phyloP scores from a whole-genome alignment of 2,888 invertebrate genomes.

The Hedya salicella region DNA sequence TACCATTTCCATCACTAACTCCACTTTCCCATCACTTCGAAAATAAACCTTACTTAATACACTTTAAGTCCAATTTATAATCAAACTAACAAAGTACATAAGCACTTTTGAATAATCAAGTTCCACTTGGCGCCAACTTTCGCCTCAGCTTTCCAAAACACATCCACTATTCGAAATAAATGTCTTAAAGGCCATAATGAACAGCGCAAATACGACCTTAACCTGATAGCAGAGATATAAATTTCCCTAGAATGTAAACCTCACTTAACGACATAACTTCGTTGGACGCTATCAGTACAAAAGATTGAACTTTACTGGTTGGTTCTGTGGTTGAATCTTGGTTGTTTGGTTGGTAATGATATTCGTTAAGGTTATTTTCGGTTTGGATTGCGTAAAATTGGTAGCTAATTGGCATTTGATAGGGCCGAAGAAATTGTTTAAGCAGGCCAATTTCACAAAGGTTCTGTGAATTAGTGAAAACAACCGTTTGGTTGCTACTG shows the following conservation, averaged over 20 bases:
- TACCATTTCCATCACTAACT: slow-evolving; percentile 45
- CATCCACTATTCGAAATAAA: slow-evolving; percentile 51
- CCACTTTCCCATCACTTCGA: neutral
- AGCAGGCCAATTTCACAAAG: slow-evolving; percentile 48
- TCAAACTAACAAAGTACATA: neutral
- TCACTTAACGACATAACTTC: slow-evolving; percentile 9
- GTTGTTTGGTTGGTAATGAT: slow-evolving; percentile 56
- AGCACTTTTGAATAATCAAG: slow-evolving; percentile 40
- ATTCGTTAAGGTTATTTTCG: slow-evolving; percentile 58
- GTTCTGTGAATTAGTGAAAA: slow-evolving; percentile 39
- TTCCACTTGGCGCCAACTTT: slow-evolving; percentile 70
- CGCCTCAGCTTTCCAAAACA: slow-evolving; percentile 83
- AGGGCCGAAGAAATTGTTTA: slow-evolving; percentile 51
- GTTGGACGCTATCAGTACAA: neutral
- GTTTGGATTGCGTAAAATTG: slow-evolving; percentile 54
- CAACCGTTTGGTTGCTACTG: neutral
- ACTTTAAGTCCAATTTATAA: neutral
- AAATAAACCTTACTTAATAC: neutral
- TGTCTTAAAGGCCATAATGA: slow-evolving; percentile 52
- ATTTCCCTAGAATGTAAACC: slow-evolving; percentile 7
- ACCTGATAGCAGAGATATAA: slow-evolving; percentile 4
- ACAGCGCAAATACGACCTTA: slow-evolving; percentile 46
- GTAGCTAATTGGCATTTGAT: slow-evolving; percentile 67
- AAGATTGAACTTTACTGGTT: slow-evolving; percentile 31
- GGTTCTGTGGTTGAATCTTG: slow-evolving; percentile 53